Evolutionary conservation across 2,888 invertebrate genomes (phyloP), one percentile per base, ranked within the genome.

Genomic region (Rhagophthalmus giganteus): DNA sequence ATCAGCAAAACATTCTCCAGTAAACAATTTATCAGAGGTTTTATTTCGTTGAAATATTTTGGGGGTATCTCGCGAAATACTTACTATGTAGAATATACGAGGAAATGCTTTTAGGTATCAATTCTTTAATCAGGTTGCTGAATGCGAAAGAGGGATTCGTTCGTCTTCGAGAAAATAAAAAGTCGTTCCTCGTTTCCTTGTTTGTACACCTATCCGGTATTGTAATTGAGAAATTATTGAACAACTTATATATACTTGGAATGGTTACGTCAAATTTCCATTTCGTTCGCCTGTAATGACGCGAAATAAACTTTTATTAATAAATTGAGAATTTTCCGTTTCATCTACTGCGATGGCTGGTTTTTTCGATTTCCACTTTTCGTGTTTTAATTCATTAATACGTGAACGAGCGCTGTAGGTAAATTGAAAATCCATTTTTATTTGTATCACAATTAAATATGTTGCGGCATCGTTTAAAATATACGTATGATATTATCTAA

Each of bases 21-120:
- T 58, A 58, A 58, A 58, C 55, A 58, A 56, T 58, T 51, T 56
- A 55, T 54, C 54, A 54, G 33, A 34, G 41, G 49, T 44, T 57
- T 42, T 48, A 44, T 42, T 53, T 52, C 25, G 27, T 24, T 32
- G 31, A 46, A 41, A 46, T 35, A 38, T 44, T 33, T 14, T 20
- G 34, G 35, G 40, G 40, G 34, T 47, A 40, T 33, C 34, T 47
- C 34, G n/a, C 9, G 34, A 15, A 39, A 47, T n/a, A n/a, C n/a
- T n/a, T 24, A 30, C 14, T 35, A 39, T 25, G 47, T 33, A 38
- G 32, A 26, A 27, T 47, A 33, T 39, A 47, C 40, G 11, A 48
- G 48, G 40, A 48, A 48, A 48, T 41, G 48, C 48, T 48, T 48
- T 48, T 48, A 41, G 30, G 40, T 48, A 48, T 48, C 41, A 48